phyloP scores from a whole-genome alignment of 2,888 invertebrate species.

The Alloplasta piceator region DNA sequence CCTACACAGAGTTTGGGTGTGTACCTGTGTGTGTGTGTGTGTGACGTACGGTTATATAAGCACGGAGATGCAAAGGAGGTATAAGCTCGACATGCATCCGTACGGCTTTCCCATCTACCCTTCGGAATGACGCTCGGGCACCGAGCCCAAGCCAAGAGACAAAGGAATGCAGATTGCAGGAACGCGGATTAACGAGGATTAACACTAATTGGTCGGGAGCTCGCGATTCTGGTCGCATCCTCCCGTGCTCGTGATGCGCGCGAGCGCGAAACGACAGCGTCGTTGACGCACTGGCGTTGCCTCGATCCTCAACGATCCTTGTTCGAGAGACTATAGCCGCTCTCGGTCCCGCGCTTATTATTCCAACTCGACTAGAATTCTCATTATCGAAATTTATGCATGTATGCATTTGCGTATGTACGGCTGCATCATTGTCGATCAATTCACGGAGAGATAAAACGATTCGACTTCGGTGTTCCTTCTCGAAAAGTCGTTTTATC shows the following conservation, averaged over 20 bases:
- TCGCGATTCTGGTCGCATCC: constrained; percentile 38
- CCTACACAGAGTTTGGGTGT: neutral
- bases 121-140: constrained; percentile 51
- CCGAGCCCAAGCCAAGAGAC: constrained; percentile 64
- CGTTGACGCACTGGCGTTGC: neutral
- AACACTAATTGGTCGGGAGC: constrained; percentile 79
- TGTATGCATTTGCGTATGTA: neutral
- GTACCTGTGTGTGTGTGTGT: no score
- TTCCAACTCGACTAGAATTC: neutral
- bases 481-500: no score
- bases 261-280: constrained; percentile 17
- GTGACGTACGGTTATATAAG: neutral
- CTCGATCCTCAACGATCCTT: neutral
- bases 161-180: constrained; percentile 80
- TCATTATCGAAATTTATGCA: constrained; percentile 8
- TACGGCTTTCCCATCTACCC: constrained; percentile 61
- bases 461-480: no score
- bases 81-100: constrained; percentile 56
- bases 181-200: constrained; percentile 78
- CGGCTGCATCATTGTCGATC: no score
- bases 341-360: neutral
- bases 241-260: constrained; percentile 25
- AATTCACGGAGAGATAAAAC: no score
- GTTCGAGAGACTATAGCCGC: neutral
- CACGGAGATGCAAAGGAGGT: constrained; percentile 52